Evolutionary conservation across 2,797 vertebrate genomes (phyloP), one percentile per base, ranked within the genome.

Genomic region (Catharus ustulatus): DNA sequence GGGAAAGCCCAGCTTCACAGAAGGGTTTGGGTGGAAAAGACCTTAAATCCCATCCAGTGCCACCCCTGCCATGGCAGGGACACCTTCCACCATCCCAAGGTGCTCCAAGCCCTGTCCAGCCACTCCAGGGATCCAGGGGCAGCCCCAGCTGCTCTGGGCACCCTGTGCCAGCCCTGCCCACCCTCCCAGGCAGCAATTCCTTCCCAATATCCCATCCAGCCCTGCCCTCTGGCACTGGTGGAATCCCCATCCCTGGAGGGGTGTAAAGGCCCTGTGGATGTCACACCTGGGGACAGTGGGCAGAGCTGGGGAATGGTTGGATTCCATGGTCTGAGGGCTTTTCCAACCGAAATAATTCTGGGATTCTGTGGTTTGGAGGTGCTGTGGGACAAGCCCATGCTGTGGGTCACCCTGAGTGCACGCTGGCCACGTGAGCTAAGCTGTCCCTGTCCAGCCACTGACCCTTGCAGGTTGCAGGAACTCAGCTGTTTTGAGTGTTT

Each of bases 31-130:
- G 11, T n/a, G 8, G 30, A 20, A n/a, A 30, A 12, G 23, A 73
- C 14, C 20, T 59, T 15, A 15, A 30, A 78, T 1, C 0, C 5
- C 5, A 20, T 23, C 43, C 14, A 2, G 0, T 36, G 0, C 36
- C 63, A 20, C 8, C 1, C 19, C 16, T 54, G 55, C 64, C 34
- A 5, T 8, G 40, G 19, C 48, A 46, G 55, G 63, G 30, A 48
- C 40, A 30, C 24, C 9, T 77, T 1, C 23, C 52, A 18, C 16
- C 21, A 2, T 10, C 32, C 82, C 72, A 59, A 38, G 18, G 0
- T 43, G 52, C 54, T 46, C n/a, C 49, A 8, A 69, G 17, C 21
- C 23, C 48, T 0, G 0, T 54, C 48, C 76, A 73, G 0, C 38
- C 58, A 58, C 40, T 74, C n/a, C 68, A 74, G 54, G 54, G 76